Percentiles rank a stretch among this genome's conserved stretches.
These are phyloP conservation scores for Chelonoidis abingdonii DNA, from an alignment of 2,113 vertebrate species.

Conservation along the genomic window DNA sequence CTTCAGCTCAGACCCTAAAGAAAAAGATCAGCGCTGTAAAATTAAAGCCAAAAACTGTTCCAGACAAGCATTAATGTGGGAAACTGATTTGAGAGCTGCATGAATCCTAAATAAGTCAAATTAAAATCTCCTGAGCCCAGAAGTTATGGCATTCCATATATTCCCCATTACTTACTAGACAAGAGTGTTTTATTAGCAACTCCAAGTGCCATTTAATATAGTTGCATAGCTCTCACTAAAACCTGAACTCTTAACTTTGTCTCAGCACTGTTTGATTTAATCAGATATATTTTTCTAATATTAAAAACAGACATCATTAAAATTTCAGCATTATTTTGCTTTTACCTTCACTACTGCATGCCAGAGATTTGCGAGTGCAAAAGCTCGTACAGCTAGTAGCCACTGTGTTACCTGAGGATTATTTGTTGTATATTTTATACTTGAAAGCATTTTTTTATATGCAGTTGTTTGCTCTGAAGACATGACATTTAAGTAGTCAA, in stretches of 20 bases:
- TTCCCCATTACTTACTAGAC: neutral
- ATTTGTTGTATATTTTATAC: slow-evolving; percentile 17
- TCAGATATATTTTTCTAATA: neutral
- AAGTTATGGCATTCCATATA: neutral
- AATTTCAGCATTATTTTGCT: slow-evolving; percentile 37
- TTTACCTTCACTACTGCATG: slow-evolving; percentile 58
- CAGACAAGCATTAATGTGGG: slow-evolving; percentile 2
- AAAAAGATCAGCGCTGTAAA: neutral
- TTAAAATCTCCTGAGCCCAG: neutral
- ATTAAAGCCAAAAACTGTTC: neutral
- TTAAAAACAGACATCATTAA: slow-evolving; percentile 43
- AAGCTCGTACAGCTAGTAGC: slow-evolving; percentile 46
- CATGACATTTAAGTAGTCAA: slow-evolving; percentile 22
- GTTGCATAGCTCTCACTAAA: slow-evolving; percentile 3
- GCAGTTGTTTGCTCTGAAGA: slow-evolving; percentile 47
- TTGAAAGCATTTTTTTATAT: slow-evolving; percentile 44
- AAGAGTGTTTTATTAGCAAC: neutral
- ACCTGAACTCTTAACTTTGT: slow-evolving; percentile 17
- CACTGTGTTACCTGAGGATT: slow-evolving; percentile 35
- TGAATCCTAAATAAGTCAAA: slow-evolving; percentile 17
- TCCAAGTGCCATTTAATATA: neutral
- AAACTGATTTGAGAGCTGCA: neutral
- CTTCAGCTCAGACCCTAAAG: neutral
- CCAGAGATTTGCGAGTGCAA: slow-evolving; percentile 59
- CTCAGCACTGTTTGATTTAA: neutral